phyloP scores from a whole-genome alignment of 1,140 invertebrate genomes.

The Amyelois transitella region DNA sequence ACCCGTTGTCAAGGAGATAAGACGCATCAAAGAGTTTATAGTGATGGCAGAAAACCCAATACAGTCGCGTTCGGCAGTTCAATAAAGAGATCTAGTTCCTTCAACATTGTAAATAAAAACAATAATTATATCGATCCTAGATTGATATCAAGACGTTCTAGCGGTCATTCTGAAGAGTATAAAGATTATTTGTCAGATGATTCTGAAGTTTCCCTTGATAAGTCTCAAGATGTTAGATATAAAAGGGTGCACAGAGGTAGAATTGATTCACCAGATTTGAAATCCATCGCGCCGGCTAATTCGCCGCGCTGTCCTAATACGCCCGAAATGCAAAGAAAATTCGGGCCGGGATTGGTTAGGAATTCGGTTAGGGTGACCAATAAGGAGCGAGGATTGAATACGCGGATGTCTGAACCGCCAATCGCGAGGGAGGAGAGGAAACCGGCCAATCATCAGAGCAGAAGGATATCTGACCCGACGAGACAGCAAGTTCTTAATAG shows the following conservation, averaged over 20 bases:
- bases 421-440: constrained; percentile 44
- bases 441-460: constrained; percentile 51
- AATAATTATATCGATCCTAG: constrained; percentile 52
- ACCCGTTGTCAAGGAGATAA: constrained; percentile 57
- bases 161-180: constrained; percentile 52
- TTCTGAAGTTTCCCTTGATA: constrained; percentile 49
- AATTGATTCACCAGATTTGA: constrained; percentile 58
- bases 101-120: constrained; percentile 67
- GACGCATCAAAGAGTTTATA: constrained; percentile 52
- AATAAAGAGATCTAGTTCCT: constrained; percentile 68
- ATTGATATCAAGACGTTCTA: constrained; percentile 36
- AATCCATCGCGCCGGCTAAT: constrained; percentile 53
- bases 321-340: constrained; percentile 69
- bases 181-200: constrained; percentile 57
- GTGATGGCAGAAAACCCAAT: constrained; percentile 39
- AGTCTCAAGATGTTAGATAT: constrained; percentile 47
- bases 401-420: constrained; percentile 52
- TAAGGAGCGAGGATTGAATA: constrained; percentile 44
- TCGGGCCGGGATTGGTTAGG: constrained; percentile 60
- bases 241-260: constrained; percentile 51
- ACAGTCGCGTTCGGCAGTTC: constrained; percentile 45
- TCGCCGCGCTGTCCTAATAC: constrained; percentile 69
- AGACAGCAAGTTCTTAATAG: constrained; percentile 55
- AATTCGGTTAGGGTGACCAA: constrained; percentile 51
- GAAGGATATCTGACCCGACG: constrained; percentile 55